A percentile compares a stretch with the other conserved stretches of the same genome.
Evolutionary conservation across 1,140 invertebrate species (phyloP).

Genomic region (Adoxophyes honmai): DNA sequence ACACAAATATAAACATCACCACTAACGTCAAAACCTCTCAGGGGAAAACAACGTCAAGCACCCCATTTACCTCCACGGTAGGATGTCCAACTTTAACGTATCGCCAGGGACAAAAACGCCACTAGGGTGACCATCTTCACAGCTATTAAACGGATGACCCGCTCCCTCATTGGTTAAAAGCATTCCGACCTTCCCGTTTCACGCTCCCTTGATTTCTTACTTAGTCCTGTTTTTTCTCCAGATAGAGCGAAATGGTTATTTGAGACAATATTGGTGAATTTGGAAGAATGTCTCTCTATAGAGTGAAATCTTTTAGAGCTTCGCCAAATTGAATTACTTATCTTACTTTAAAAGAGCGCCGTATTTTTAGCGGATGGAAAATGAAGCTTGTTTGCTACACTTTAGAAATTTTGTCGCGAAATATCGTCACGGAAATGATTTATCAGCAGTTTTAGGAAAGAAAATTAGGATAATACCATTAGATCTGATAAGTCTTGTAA

Average conservation of each 20-base stretch:
- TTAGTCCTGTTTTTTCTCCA: constrained; percentile 5
- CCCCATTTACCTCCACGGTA: neutral
- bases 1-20: too few relatives aligned
- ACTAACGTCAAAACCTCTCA: too few relatives aligned
- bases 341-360: constrained; percentile 2
- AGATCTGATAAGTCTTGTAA: too few relatives aligned
- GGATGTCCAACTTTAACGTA: neutral
- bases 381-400: too few relatives aligned
- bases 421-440: too few relatives aligned
- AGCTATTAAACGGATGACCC: constrained; percentile 6
- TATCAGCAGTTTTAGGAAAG: too few relatives aligned
- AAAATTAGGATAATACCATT: too few relatives aligned
- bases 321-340: constrained; percentile 10
- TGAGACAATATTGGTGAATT: constrained; percentile 11
- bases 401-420: too few relatives aligned
- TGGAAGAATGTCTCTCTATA: constrained; percentile 6
- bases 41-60: too few relatives aligned
- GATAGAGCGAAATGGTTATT: constrained; percentile 2
- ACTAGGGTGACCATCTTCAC: constrained; percentile 12
- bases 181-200: neutral
- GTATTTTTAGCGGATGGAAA: neutral
- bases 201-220: constrained; percentile 2
- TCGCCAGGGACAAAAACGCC: neutral
- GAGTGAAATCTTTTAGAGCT: constrained; percentile 4
- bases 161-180: constrained; percentile 11